Base-by-base conservation (phyloP, 1,140 invertebrate species). In the Panagrolaimus sp. region DNA sequence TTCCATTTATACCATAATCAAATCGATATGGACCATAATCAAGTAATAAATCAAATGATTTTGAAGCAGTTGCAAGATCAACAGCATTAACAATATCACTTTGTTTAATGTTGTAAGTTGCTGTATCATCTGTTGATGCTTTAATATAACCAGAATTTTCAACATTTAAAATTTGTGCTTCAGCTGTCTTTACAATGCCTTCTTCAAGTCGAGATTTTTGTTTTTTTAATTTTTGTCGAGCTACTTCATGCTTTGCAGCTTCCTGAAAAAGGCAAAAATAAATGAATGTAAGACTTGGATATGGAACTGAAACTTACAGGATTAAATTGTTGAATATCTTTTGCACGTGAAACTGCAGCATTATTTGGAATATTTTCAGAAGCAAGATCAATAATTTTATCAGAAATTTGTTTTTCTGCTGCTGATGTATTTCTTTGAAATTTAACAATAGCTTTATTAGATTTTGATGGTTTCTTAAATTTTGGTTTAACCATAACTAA, bases 1-100 rank as follows among this genome's bases (percentile, higher is more conserved):
- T 86, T 2, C 94, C 94, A 87, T 96, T 96, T 76, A 89, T 87
- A 0, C 91, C 90, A 81, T 94, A 97, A 76, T 89, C 89, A 61
- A 90, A 85, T 68, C 85, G 38, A 73, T 97, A 97, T 0, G 93
- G 92, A 0, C 93, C 94, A 88, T 92, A 86, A 9, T 85, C 77
- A 27, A 98, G 84, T 44, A 89, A 86, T 9, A 98, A 84, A 69
- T 91, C 88, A 86, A 97, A 98, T 78, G 20, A 13, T 11, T 27
- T 20, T 57, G 51, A 25, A 5, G 51, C 51, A 0, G 51, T 57
- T 20, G 51, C 51, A 20, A 57, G 27, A 27, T 57, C 51, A 27
- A 57, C 27, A n/a, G 51, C 20, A 20, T 20, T 5, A 11, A 9
- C 11, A n/a, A 57, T 57, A 5, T 57, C 51, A 13, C 20, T 27